Conservation (phyloP, 2,888 invertebrate genomes). For the Tenthredo distinguenda region DNA sequence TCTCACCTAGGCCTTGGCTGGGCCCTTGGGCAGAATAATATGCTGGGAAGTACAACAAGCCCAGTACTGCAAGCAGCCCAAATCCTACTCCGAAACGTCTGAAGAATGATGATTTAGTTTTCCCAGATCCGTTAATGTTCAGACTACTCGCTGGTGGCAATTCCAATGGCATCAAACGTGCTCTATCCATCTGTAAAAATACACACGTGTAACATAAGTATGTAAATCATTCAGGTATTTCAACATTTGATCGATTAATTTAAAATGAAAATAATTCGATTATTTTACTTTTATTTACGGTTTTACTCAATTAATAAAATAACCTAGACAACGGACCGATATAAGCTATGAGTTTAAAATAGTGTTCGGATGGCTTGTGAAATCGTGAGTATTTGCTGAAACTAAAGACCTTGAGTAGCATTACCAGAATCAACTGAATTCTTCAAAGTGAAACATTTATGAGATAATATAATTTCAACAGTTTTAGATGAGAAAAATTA, state of each 20-base stretch:
- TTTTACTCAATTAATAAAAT: neutral
- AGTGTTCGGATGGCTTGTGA: neutral
- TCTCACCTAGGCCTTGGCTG: constrained; percentile 75
- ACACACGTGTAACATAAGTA: neutral
- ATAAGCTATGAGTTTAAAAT: neutral
- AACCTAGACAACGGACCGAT: neutral
- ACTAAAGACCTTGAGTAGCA: neutral
- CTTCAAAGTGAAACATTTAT: too few species aligned
- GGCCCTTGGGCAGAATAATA: constrained; percentile 75
- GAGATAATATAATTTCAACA: neutral
- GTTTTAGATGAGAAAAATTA: neutral
- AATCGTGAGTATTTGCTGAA: neutral
- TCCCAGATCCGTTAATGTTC: constrained; percentile 64
- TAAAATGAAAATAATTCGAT: neutral
- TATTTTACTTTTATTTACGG: neutral
- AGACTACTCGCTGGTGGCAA: constrained; percentile 71
- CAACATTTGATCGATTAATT: neutral
- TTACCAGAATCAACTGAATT: neutral
- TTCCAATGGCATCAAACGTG: constrained; percentile 72
- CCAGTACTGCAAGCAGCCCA: constrained; percentile 71
- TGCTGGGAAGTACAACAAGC: constrained; percentile 75
- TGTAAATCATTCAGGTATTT: neutral
- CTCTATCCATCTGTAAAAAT: constrained; percentile 72
- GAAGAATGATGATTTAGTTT: constrained; percentile 72
- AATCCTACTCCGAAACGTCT: constrained; percentile 72